Evolutionary conservation across 2,797 vertebrate genomes (phyloP).

Genomic region (Chromobotia macracanthus): DNA sequence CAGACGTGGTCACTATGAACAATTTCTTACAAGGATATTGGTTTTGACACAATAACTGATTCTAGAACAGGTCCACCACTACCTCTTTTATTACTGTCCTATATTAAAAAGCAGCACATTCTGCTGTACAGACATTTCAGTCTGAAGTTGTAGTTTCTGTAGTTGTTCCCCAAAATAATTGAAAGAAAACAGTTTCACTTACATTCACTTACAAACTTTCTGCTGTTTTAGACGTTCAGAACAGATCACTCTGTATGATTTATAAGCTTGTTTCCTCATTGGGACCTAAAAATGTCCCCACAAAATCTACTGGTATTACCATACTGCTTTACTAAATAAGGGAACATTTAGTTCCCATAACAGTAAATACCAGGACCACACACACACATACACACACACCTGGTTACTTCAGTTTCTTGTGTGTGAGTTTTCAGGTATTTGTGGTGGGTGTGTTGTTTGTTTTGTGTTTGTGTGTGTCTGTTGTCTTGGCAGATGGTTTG

Average conservation of each 20-base stretch:
- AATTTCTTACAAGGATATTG: not conserved
- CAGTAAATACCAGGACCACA: not conserved
- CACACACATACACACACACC: not conserved
- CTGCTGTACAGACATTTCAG: not conserved
- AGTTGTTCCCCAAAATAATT: not conserved
- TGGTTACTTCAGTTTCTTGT: too few relatives aligned
- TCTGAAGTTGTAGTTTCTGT: not conserved
- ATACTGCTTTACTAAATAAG: too few relatives aligned
- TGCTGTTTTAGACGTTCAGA: too few relatives aligned
- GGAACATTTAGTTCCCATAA: too few relatives aligned
- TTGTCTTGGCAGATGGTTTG: conserved; percentile 61
- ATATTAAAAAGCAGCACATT: not conserved
- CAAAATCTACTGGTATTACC: too few relatives aligned
- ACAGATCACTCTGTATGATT: too few relatives aligned
- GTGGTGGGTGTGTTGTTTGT: conserved; percentile 12
- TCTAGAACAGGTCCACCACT: not conserved
- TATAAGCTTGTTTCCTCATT: not conserved
- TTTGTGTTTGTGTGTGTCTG: conserved; percentile 39
- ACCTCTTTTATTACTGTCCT: not conserved
- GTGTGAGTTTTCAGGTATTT: not conserved
- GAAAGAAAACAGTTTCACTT: too few relatives aligned
- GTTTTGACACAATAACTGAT: not conserved
- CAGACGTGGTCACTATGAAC: too few relatives aligned
- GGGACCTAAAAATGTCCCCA: too few relatives aligned
- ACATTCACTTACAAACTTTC: too few relatives aligned